Percentiles rank a stretch among this genome's conserved stretches.
These are phyloP conservation scores for Leiothrix lutea DNA, from an alignment of 2,113 vertebrate genomes.

Conservation along the genomic window DNA sequence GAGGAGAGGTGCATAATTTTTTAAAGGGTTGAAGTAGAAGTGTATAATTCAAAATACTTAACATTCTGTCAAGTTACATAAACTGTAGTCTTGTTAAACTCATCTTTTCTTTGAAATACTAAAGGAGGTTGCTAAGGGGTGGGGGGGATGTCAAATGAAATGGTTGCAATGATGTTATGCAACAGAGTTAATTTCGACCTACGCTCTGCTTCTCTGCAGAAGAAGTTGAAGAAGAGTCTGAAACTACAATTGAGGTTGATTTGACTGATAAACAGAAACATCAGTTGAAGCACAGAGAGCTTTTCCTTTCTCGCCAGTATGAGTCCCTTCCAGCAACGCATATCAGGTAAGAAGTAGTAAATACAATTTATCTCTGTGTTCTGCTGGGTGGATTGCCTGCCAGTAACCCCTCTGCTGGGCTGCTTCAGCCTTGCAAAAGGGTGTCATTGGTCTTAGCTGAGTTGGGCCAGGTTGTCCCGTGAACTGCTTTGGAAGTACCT, in stretches of 20 bases:
- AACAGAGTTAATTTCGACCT: conserved; percentile 50
- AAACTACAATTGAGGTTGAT: conserved; percentile 86
- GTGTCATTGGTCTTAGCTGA: neutral
- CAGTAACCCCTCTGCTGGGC: neutral
- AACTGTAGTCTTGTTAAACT: conserved; percentile 31
- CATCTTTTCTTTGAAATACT: neutral
- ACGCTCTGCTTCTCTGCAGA: conserved; percentile 78
- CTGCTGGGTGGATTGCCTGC: neutral
- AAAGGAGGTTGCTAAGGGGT: conserved; percentile 22
- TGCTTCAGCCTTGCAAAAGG: neutral
- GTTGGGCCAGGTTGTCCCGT: neutral
- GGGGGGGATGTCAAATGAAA: conserved; percentile 14
- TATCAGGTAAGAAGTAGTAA: conserved; percentile 81
- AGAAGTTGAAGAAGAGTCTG: conserved; percentile 96
- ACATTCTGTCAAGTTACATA: conserved; percentile 37
- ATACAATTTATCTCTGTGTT: neutral
- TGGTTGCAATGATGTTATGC: conserved; percentile 28
- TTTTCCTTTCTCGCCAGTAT: conserved; percentile 95
- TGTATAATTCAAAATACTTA: conserved; percentile 8
- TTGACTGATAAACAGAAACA: conserved; percentile 97
- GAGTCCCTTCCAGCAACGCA: conserved; percentile 94
- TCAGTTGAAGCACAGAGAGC: conserved; percentile 94
- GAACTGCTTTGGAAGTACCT: neutral
- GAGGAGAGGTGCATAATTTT: neutral
- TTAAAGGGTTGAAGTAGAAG: neutral